A percentile compares a stretch with the other conserved stretches of the same genome.
phyloP scores from a whole-genome alignment of 1,140 invertebrate genomes.

The Rhizoglyphus robini region DNA sequence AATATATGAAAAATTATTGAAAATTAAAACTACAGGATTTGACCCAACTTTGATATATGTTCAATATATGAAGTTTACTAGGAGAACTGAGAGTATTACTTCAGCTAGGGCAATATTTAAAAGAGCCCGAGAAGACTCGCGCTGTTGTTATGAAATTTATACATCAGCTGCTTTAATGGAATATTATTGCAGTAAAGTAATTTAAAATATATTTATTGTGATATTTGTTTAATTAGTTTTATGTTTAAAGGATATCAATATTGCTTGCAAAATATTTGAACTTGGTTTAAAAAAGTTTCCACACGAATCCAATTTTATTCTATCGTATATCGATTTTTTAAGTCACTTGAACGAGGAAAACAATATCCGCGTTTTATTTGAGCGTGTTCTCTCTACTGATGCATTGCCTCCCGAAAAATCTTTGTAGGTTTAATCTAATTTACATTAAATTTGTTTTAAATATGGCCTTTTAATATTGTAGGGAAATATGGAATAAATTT shows the following conservation, averaged over 20 bases:
- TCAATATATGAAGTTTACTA: slow-evolving; percentile 97
- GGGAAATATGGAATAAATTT: slow-evolving; percentile 96
- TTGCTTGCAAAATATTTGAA: slow-evolving; percentile 96
- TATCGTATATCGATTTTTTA: slow-evolving; percentile 91
- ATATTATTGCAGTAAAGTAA: slow-evolving; percentile 89
- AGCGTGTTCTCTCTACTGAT: slow-evolving; percentile 86
- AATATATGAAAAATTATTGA: slow-evolving; percentile 84
- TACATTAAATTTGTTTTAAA: background rate
- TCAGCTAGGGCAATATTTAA: slow-evolving; percentile 88
- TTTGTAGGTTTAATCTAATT: slow-evolving; percentile 46
- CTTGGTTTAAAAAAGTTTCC: slow-evolving; percentile 92
- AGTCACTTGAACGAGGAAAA: slow-evolving; percentile 99
- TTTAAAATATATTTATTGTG: background rate
- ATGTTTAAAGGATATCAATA: slow-evolving; percentile 65
- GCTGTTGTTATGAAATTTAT: slow-evolving; percentile 79
- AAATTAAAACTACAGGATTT: slow-evolving; percentile 55
- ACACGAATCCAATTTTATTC: slow-evolving; percentile 81
- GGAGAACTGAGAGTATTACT: slow-evolving; percentile 93
- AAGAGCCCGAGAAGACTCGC: slow-evolving; percentile 74
- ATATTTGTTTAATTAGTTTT: slow-evolving; percentile 11
- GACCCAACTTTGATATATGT: slow-evolving; percentile 94
- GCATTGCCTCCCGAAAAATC: slow-evolving; percentile 79
- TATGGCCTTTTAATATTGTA: slow-evolving; percentile 33
- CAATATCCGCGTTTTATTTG: slow-evolving; percentile 93
- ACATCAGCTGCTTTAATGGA: slow-evolving; percentile 96